Evolutionary conservation across 2,888 invertebrate species (phyloP).

Genomic region (Oscheius sp.): DNA sequence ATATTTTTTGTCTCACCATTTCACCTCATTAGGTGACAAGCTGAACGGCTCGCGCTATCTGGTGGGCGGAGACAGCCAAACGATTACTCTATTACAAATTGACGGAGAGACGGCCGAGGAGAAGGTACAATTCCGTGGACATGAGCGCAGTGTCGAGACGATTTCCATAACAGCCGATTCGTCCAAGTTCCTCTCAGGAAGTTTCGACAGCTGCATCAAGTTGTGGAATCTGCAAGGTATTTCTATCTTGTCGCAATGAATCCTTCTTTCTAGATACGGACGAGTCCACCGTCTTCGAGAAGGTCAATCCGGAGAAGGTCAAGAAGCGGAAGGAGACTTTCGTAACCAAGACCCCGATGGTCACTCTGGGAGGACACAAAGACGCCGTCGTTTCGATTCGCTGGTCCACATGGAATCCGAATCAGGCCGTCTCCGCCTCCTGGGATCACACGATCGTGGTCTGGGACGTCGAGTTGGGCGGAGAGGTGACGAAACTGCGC

Average conservation of each 20-base stretch:
- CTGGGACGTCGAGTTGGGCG: conserved; percentile 83
- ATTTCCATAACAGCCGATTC: conserved; percentile 83
- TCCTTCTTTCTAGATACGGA: conserved; percentile 43
- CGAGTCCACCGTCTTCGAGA: conserved; percentile 46
- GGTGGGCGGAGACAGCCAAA: conserved; percentile 65
- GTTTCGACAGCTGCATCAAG: conserved; percentile 76
- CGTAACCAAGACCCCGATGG: conserved; percentile 78
- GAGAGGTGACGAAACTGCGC: conserved; percentile 56
- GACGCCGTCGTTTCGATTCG: conserved; percentile 85
- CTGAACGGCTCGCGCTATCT: conserved; percentile 45
- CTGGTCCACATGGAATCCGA: conserved; percentile 83
- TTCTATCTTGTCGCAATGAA: conserved; percentile 1
- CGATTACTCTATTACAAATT: conserved; percentile 51
- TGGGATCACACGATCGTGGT: conserved; percentile 95
- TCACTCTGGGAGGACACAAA: conserved; percentile 90
- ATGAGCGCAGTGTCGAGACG: conserved; percentile 91
- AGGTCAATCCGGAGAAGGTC: conserved; percentile 47
- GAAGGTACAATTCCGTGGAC: conserved; percentile 82
- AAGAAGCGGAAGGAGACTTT: conserved; percentile 51
- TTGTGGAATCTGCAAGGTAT: conserved; percentile 74
- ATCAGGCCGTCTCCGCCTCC: conserved; percentile 85
- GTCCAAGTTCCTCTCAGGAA: conserved; percentile 75
- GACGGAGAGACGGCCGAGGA: neutral
- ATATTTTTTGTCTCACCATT: neutral
- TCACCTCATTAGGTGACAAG: conserved; percentile 33